phyloP scores from a whole-genome alignment of 2,797 vertebrate genomes.

The Poecilia gillii region DNA sequence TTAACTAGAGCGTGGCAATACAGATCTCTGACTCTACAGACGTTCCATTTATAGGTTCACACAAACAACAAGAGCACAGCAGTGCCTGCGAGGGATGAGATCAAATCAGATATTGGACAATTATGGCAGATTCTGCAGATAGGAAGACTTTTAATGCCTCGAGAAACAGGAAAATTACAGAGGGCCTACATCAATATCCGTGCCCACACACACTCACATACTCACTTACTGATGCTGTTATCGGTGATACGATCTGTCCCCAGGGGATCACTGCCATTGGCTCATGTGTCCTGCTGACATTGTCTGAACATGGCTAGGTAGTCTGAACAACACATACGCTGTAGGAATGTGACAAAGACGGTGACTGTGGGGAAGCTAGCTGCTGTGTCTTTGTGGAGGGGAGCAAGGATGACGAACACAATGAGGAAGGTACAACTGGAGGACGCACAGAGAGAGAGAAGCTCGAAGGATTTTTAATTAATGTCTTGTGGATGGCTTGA shows the following conservation, averaged over 20 bases:
- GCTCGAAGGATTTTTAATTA: neutral
- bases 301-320: constrained; percentile 34
- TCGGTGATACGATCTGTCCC: constrained; percentile 22
- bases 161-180: constrained; percentile 1
- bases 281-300: constrained; percentile 44
- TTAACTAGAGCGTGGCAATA: neutral
- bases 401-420: constrained; percentile 36
- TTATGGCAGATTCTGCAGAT: constrained; percentile 8
- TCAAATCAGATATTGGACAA: constrained; percentile 25
- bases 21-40: neutral
- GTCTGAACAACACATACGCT: constrained; percentile 11
- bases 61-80: constrained; percentile 22
- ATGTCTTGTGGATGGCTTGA: neutral
- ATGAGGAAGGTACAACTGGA: neutral
- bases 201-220: neutral
- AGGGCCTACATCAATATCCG: constrained; percentile 1
- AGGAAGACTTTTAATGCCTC: neutral
- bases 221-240: neutral
- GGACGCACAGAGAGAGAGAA: neutral
- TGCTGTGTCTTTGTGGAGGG: constrained; percentile 22
- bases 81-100: constrained; percentile 16
- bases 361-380: neutral
- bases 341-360: constrained; percentile 17
- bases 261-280: constrained; percentile 2
- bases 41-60: constrained; percentile 14